Evolutionary conservation across 1,140 invertebrate genomes (phyloP), one percentile per base, ranked within the genome.

Genomic region (Calliopsis andreniformis): DNA sequence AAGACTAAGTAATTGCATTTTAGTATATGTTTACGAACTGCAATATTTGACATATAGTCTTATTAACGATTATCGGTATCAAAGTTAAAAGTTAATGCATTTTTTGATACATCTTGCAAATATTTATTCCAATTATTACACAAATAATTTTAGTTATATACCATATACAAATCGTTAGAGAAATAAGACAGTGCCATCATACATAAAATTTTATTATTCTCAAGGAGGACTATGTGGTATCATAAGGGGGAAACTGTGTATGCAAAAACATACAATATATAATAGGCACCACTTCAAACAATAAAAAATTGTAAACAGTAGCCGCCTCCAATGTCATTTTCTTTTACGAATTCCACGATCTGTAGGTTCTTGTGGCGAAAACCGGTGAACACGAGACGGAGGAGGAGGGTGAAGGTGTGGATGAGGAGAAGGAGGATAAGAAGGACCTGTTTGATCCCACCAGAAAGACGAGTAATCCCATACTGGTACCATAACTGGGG

Each of bases 261-360:
- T 76, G 80, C 86, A 86, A 32, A 87, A 86, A 79, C 88, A 89
- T 83, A 90, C 79, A 87, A 89, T 87, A 79, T 87, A 86, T 80
- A 89, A 82, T 79, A 90, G 88, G 87, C 89, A 91, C 88, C 90
- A 89, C 85, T 91, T 90, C 69, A 90, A 88, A 85, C 85, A 89
- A 66, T 87, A 84, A 86, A 91, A 89, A 68, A 83, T 89, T 73
- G 79, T 79, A 66, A 88, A 51, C 30, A 91, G 79, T 49, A 89
- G 51, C 58, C 79, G 82, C 70, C 76, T 86, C 87, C 87, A 89
- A 49, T 89, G 89, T 91, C 88, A 91, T 90, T 91, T 91, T 20
- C 87, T 85, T 70, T 89, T 88, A 45, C 84, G 87, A 61, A 89
- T 56, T 32, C 76, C 80, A 51, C 86, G 84, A 25, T 91, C 87